Base-by-base conservation (phyloP, 2,888 invertebrate genomes). In the Himalopsyche tibetana region DNA sequence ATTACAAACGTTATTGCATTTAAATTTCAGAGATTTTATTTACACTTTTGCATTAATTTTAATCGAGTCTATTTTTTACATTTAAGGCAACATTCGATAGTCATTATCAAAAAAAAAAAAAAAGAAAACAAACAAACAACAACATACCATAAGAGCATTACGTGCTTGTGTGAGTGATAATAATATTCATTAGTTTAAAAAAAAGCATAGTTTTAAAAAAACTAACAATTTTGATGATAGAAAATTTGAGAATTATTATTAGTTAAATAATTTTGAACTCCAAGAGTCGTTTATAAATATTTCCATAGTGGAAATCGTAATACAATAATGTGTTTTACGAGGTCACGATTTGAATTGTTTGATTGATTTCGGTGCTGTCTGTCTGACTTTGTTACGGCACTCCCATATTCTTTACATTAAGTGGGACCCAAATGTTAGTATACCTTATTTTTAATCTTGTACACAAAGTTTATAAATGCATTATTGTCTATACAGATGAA, bases 231-330 rank as follows among this genome's bases (percentile, higher is more conserved):
- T 80, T 80, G 45, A 80, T 42, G 51, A 80, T 80, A 74, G 74
- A 38, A 36, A 74, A 36, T 63, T 74, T 74, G 74, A 74, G 36
- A 74, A 74, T 36, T 74, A 38, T 38, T 36, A 74, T 36, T 74
- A 74, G 74, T 36, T 0, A 74, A 36, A 74, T 74, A 38, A 74
- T 74, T 74, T 19, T 0, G 74, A 74, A 74, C 74, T 79, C 83
- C 36, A 83, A 83, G 79, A 83, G 83, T 83, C 83, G 79, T 42
- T 83, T 83, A 51, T 83, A 51, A 38, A 38, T 83, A 36, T 83
- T 83, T 69, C 28, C 83, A 40, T 69, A 45, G 55, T 74, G 40
- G 45, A 69, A 69, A 69, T 80, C 56, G 83, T 63, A 45, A 83
- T 19, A 42, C 28, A 51, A 40, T 82, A 51, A 55, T 56, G n/a